A percentile compares a stretch with the other conserved stretches of the same genome.
Evolutionary conservation across 1,140 invertebrate species (phyloP).

Genomic region (Drosophila teissieri): DNA sequence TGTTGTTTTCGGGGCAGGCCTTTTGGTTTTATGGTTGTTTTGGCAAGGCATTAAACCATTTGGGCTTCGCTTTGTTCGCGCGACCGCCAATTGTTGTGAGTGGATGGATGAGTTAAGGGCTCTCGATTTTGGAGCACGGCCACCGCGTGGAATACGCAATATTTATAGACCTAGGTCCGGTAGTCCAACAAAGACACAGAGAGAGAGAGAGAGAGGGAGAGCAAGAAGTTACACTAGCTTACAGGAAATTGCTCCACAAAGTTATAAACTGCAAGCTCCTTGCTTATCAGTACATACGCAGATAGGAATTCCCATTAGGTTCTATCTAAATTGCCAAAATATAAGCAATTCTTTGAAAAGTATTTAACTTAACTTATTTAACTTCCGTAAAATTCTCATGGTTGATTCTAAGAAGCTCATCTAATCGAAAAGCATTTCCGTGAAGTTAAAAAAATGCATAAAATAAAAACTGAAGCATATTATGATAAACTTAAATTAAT

Average conservation of each 20-base stretch:
- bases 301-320: too few relatives aligned
- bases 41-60: constrained; percentile 58
- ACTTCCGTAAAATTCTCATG: too few relatives aligned
- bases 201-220: constrained; percentile 2
- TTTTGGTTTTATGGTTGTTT: constrained; percentile 56
- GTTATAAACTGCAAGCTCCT: too few relatives aligned
- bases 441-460: too few relatives aligned
- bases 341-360: too few relatives aligned
- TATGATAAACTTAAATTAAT: too few relatives aligned
- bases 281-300: not conserved
- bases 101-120: constrained; percentile 34
- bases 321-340: too few relatives aligned
- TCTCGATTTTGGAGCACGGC: constrained; percentile 21
- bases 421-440: too few relatives aligned
- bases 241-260: not conserved
- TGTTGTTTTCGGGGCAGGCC: constrained; percentile 37
- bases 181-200: constrained; percentile 36
- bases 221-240: constrained; percentile 17
- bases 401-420: too few relatives aligned
- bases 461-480: too few relatives aligned
- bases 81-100: constrained; percentile 33
- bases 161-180: constrained; percentile 78
- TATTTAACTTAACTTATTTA: too few relatives aligned
- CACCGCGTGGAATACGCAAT: constrained; percentile 31
- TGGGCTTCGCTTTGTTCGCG: constrained; percentile 49